phyloP scores from a whole-genome alignment of 2,888 invertebrate genomes.

The Augiades crinisus region DNA sequence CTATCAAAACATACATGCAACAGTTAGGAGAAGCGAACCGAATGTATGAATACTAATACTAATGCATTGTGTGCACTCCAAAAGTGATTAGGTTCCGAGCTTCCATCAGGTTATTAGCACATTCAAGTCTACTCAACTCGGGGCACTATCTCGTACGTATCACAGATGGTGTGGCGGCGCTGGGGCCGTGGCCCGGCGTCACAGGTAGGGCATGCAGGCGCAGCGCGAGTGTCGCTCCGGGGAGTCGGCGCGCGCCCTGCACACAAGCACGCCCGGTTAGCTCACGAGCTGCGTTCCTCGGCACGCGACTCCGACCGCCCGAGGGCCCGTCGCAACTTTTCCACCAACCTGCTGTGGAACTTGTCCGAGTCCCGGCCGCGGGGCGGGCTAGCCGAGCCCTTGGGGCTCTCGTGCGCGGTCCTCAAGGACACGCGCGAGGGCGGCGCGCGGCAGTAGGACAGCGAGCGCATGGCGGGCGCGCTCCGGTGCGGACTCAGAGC shows the following conservation, averaged over 20 bases:
- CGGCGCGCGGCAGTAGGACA: conserved; percentile 75
- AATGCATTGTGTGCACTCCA: conserved; percentile 47
- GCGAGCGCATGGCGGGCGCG: conserved; percentile 83
- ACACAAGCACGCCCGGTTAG: conserved; percentile 70
- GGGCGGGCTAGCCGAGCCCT: conserved; percentile 84
- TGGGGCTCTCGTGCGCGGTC: conserved; percentile 81
- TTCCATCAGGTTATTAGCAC: conserved; percentile 54
- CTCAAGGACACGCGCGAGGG: conserved; percentile 83
- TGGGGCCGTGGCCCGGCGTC: conserved; percentile 41
- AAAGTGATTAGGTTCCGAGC: conserved; percentile 41
- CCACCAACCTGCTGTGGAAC: conserved; percentile 90
- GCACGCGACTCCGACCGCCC: conserved; percentile 78
- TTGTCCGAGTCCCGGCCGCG: conserved; percentile 83
- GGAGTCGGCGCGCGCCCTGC: conserved; percentile 73
- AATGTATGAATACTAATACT: conserved; percentile 41
- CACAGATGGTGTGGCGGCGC: conserved; percentile 65
- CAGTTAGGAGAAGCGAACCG: conserved; percentile 52
- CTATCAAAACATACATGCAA: conserved; percentile 56
- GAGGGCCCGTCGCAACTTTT: conserved; percentile 88
- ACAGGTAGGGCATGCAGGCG: conserved; percentile 76
- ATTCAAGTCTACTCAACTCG: conserved; percentile 63
- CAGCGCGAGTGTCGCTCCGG: conserved; percentile 69
- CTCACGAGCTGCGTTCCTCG: conserved; percentile 80
- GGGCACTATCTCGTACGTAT: conserved; percentile 62
- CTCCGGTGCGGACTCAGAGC: conserved; percentile 83